phyloP scores from a whole-genome alignment of 2,888 invertebrate genomes.

The Matsumyia berberina region DNA sequence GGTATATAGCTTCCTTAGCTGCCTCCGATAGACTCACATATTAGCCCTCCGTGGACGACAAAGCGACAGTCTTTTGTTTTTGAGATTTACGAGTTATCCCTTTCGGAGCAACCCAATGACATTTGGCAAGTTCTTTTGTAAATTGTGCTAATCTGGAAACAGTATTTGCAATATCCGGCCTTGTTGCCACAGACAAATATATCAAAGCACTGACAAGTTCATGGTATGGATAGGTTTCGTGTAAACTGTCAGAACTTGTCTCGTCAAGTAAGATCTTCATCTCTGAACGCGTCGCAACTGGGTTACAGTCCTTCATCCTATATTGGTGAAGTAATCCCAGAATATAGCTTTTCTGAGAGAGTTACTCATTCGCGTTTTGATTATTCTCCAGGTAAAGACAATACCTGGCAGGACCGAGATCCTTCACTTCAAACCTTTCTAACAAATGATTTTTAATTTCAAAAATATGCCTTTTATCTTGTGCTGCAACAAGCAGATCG shows the following conservation, averaged over 20 bases:
- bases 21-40: conserved; percentile 41
- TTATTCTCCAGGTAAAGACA: neutral
- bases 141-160: neutral
- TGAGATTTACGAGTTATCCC: conserved; percentile 19
- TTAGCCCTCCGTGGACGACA: conserved; percentile 31
- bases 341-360: neutral
- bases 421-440: neutral
- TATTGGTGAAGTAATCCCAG: neutral
- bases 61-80: conserved; percentile 23
- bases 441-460: conserved; percentile 1
- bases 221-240: neutral
- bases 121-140: neutral
- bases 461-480: neutral
- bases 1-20: conserved; percentile 28
- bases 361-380: neutral
- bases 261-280: too few species aligned
- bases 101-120: neutral
- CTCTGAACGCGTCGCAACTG: neutral
- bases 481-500: neutral
- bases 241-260: too few species aligned
- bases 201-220: neutral
- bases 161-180: neutral
- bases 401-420: neutral
- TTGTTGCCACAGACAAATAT: neutral
- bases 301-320: neutral